Base-by-base conservation (phyloP, 2,888 invertebrate genomes). In the Dascillus cervinus region DNA sequence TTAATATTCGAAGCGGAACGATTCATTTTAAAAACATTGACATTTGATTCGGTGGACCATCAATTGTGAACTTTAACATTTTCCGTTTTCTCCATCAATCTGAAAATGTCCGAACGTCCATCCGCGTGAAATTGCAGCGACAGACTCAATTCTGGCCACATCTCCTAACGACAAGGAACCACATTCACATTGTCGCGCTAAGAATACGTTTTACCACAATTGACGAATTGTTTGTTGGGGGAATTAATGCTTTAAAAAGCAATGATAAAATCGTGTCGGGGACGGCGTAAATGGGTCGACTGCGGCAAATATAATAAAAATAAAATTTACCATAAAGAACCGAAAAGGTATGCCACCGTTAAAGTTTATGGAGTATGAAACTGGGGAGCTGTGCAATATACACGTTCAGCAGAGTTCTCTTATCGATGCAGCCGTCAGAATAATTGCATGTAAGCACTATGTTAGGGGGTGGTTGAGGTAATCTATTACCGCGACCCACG, bases 361-460 rank as follows among this genome's bases (percentile, higher is more conserved):
- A 21, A 35, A 22, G 21, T 29, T 29, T 30, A 26, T 30, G 30
- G 13, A 10, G 34, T 26, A 35, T 26, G 26, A 35, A 34, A 36
- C 24, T 36, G 13, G 25, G 17, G 28, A 10, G 19, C 15, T 17
- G 9, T 22, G 10, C 19, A 12, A 22, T 17, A 17, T 17, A 4
- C 5, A 6, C 8, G 17, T 17, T n/a, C n/a, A n/a, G n/a, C n/a
- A n/a, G 17, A 17, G 17, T n/a, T 19, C 19, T 22, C 12, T 32
- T 37, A 32, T 37, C 29, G 29, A 37, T 32, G 37, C 32, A 29
- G 26, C 32, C 27, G 27, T 30, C 34, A 27, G 33, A 34, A 37
- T 37, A 37, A 37, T 37, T 37, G 37, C 37, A 34, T 37, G 34
- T 34, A 37, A 37, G 37, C 25, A 26, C 34, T 21, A 25, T 30